phyloP scores from a whole-genome alignment of 2,797 vertebrate genomes.

The Cheirogaleus major region DNA sequence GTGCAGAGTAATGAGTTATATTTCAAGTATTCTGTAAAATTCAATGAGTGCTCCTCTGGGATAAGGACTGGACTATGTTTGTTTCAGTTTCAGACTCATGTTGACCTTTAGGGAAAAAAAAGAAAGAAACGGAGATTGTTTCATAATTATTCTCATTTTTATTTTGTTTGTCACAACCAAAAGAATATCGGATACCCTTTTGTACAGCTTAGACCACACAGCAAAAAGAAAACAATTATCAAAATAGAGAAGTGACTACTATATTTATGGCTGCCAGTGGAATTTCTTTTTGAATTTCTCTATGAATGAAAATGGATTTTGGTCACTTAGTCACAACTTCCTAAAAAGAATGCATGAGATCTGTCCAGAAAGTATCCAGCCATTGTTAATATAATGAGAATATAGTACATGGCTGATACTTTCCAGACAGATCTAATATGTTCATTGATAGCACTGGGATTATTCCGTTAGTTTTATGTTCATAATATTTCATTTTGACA shows the following conservation, averaged over 20 bases:
- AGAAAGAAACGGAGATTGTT: background rate
- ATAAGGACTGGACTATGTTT: background rate
- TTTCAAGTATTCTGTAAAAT: conserved; percentile 26
- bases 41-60: background rate
- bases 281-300: background rate
- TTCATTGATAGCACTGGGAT: background rate
- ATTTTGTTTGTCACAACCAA: background rate
- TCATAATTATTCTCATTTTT: conserved; percentile 6
- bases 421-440: background rate
- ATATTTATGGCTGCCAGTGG: background rate
- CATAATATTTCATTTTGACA: background rate
- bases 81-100: background rate
- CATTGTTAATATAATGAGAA: too few relatives aligned
- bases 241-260: background rate
- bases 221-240: background rate
- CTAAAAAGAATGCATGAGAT: background rate
- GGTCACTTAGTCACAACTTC: background rate
- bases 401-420: too few relatives aligned
- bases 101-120: background rate
- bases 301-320: background rate
- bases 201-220: background rate
- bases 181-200: background rate
- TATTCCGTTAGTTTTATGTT: background rate
- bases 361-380: too few relatives aligned
- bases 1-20: background rate